Base-by-base conservation (phyloP, 2,113 vertebrate genomes). In the Nothoprocta perdicaria region DNA sequence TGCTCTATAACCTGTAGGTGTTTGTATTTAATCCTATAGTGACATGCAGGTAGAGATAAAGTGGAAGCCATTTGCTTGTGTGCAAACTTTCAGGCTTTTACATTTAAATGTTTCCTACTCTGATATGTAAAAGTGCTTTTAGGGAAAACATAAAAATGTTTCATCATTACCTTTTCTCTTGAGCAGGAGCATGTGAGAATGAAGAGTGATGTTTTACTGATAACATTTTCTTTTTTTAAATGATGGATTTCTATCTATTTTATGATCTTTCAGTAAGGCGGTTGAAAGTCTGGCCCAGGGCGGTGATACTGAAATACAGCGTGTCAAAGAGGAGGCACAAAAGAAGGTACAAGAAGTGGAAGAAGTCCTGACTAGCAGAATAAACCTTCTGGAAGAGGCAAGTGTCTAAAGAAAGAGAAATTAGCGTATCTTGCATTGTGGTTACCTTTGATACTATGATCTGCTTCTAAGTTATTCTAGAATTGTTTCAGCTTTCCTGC, bases 261-360 rank as follows among this genome's bases (percentile, higher is more conserved):
- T 69, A 1, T 0, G 78, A 31, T 75, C 75, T 95, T 94, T 48
- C 89, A 99, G 99, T 74, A 99, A 99, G 98, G 99, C 99, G 1
- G 88, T 99, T 41, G 99, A 99, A 94, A 99, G 98, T 95, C 94
- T 99, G 52, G 98, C 99, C 15, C 97, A 96, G 75, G 98, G 98
- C 71, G 98, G 98, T 12, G 94, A 97, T n/a, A 98, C 97, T 29
- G 98, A 99, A 87, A 91, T 98, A 14, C 98, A 97, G 41, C 97
- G 85, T 2, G 65, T 98, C 27, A 98, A 98, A 19, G 98, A 98
- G 35, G 98, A 98, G 21, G 97, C 98, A 33, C 98, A 89, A 46
- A 98, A 97, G 96, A 98, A 98, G 92, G 97, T 98, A 63, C 97
- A 97, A 17, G 97, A 98, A 52, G 95, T 99, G 10, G 96, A 98